phyloP scores from a whole-genome alignment of 2,797 vertebrate genomes.

The Oreonectes daqikongensis region DNA sequence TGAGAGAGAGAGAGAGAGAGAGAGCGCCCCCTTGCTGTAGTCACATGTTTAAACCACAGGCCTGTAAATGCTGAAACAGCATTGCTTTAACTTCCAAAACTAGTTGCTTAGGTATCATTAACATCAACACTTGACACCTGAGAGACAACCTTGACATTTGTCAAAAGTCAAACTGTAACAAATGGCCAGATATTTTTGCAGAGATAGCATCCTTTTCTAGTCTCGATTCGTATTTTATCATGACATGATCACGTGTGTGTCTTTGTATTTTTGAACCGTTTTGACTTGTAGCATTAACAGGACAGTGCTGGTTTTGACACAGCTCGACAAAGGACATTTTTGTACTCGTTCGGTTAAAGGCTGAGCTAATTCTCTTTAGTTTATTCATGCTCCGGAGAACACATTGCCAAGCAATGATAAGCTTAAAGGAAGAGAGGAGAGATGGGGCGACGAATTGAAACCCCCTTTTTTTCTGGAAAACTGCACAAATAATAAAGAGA shows the following conservation, averaged over 20 bases:
- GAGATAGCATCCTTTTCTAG: no score
- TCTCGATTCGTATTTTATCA: neutral
- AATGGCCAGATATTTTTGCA: neutral
- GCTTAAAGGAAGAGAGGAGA: conserved; percentile 83
- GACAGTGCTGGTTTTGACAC: conserved; percentile 81
- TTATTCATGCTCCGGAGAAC: conserved; percentile 94
- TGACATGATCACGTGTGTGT: neutral
- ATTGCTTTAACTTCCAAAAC: conserved; percentile 13
- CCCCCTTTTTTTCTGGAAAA: conserved; percentile 86
- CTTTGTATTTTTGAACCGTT: neutral
- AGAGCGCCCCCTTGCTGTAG: conserved; percentile 41
- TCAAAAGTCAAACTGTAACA: neutral
- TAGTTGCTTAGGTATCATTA: conserved; percentile 3
- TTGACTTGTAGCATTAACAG: conserved; percentile 57
- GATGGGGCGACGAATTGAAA: conserved; percentile 86
- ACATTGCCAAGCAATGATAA: conserved; percentile 96
- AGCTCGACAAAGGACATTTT: conserved; percentile 92
- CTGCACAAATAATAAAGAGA: conserved; percentile 93
- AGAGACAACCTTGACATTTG: neutral
- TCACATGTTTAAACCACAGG: neutral
- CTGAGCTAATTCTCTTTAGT: conserved; percentile 99
- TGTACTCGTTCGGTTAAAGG: conserved; percentile 95
- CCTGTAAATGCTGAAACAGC: conserved; percentile 13
- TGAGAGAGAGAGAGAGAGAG: no score
- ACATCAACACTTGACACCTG: neutral